Conservation (phyloP, 2,113 vertebrate species). For the Oriolus oriolus region DNA sequence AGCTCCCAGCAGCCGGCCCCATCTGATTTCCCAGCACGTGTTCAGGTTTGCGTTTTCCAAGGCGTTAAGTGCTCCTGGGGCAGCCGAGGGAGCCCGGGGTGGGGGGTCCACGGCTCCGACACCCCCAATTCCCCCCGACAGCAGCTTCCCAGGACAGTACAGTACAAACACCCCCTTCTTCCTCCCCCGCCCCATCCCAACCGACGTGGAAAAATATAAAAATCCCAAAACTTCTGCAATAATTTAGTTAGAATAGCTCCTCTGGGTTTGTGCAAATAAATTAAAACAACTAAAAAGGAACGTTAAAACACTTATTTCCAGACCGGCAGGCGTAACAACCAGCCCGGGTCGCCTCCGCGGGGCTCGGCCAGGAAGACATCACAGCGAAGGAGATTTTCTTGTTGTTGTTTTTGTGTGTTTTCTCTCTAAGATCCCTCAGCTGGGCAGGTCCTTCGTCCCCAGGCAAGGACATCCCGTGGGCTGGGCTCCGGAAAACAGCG, state of each 20-base stretch:
- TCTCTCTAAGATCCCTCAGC: constrained; percentile 24
- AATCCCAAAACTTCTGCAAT: constrained; percentile 73
- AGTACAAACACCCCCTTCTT: constrained; percentile 63
- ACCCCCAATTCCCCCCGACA: neutral
- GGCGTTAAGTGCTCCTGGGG: constrained; percentile 51
- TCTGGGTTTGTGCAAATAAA: constrained; percentile 85
- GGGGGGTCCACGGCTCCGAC: neutral
- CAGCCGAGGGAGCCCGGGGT: neutral
- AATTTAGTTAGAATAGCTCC: constrained; percentile 83
- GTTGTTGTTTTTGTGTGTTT: neutral
- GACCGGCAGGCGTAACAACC: constrained; percentile 61
- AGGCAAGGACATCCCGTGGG: neutral
- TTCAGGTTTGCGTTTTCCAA: constrained; percentile 25
- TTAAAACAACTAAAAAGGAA: constrained; percentile 74
- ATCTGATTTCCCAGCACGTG: neutral
- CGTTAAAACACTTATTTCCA: constrained; percentile 66
- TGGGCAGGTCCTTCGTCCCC: constrained; percentile 41
- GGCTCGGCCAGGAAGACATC: constrained; percentile 42
- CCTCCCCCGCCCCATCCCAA: constrained; percentile 64
- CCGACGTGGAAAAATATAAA: constrained; percentile 78
- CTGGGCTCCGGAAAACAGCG: constrained; percentile 68
- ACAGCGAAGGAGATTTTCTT: neutral
- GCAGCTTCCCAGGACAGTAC: constrained; percentile 59
- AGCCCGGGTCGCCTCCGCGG: constrained; percentile 6
- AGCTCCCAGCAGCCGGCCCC: neutral